A percentile compares a stretch with the other conserved stretches of the same genome.
phyloP scores from a whole-genome alignment of 2,113 vertebrate species.

The Anguilla rostrata region DNA sequence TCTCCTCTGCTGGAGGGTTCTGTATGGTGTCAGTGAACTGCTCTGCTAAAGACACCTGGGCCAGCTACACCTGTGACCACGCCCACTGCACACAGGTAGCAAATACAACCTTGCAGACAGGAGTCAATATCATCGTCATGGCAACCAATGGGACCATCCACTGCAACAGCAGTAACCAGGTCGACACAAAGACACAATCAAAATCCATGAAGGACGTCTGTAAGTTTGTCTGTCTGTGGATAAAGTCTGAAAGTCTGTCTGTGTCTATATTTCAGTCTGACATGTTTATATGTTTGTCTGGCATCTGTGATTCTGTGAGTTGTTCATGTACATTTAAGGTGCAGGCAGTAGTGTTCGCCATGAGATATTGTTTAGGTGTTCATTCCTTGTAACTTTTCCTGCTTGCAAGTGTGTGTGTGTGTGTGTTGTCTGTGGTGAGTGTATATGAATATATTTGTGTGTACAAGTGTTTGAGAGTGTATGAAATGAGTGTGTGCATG shows the following conservation, averaged over 20 bases:
- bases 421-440: neutral
- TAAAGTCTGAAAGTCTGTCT: neutral
- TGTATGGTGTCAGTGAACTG: conserved; percentile 58
- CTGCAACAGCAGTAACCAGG: conserved; percentile 52
- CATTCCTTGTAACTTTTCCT: too few species aligned
- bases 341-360: too few species aligned
- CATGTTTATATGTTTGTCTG: too few species aligned
- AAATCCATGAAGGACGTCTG: neutral
- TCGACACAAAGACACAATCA: conserved; percentile 37
- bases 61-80: conserved; percentile 30
- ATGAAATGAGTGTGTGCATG: too few species aligned
- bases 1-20: neutral
- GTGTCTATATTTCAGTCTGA: too few species aligned
- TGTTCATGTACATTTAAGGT: too few species aligned
- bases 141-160: neutral
- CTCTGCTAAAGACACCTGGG: conserved; percentile 37
- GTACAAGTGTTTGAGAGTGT: too few species aligned
- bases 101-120: neutral
- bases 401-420: neutral
- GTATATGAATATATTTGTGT: neutral
- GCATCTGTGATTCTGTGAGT: too few species aligned
- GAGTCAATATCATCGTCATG: conserved; percentile 48
- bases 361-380: too few species aligned
- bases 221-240: neutral
- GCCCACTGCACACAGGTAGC: conserved; percentile 9